Base-by-base conservation (phyloP, 2,113 vertebrate species). In the Heliornis fulica region DNA sequence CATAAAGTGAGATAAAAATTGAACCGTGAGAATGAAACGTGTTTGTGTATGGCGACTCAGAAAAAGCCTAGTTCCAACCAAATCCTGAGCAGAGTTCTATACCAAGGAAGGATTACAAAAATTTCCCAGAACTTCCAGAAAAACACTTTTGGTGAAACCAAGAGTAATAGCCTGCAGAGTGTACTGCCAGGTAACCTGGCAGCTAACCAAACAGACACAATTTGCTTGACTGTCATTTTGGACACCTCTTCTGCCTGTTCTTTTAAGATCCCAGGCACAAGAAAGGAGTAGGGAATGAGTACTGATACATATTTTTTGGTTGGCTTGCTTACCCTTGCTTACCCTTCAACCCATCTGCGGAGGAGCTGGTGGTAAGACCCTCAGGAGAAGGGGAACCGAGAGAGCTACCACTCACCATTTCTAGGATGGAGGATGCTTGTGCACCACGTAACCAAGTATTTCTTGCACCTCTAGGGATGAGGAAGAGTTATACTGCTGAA, bases 401-500 rank as follows among this genome's bases (percentile, higher is more conserved):
- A 14, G 6, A 29, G 13, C 25, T 10, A 1, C 36, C 46, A 2
- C 2, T 91, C 43, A 26, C 26, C 38, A 13, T 1, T 40, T 36
- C 63, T 81, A 45, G 28, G 8, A 10, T 6, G 65, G 57, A 48
- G 3, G 10, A 53, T 57, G 48, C 48, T 40, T 57, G 28, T 23
- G 61, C 26, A 29, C n/a, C 1, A 0, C 18, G 20, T 26, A 60
- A 2, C 5, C 5, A 12, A 38, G 2, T 23, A 46, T 40, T 88
- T 56, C 26, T 64, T 64, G n/a, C 15, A 64, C 36, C 46, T 64
- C 15, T 13, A 57, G 53, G n/a, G 38, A 43, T 1, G 7, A 89
- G 46, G 76, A 86, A 77, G 75, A 83, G 56, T 89, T 60, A 64
- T 13, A 48, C 7, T 87, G 56, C 53, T 91, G 56, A 87, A 91